Conservation (phyloP, 2,888 invertebrate genomes). For the Conomelus anceps region DNA sequence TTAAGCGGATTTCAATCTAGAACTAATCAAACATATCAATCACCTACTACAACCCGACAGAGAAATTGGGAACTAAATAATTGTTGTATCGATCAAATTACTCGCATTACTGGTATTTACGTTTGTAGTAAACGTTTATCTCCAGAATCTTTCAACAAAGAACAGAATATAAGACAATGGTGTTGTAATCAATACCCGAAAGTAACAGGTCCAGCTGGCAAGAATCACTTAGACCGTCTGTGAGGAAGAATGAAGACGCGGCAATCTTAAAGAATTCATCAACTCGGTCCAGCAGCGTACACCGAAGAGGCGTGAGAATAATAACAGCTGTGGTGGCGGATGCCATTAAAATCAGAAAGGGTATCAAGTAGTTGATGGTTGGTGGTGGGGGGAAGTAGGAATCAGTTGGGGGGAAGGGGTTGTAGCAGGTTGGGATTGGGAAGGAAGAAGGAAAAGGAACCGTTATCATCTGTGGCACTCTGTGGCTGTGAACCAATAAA, state of each 20-base stretch:
- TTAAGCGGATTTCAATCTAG: too few species aligned
- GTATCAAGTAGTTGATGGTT: background rate
- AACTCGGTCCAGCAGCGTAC: background rate
- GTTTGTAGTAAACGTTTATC: too few species aligned
- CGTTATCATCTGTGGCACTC: background rate
- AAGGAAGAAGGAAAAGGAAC: background rate
- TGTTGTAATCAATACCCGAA: background rate
- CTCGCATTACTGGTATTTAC: too few species aligned
- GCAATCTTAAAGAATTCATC: background rate
- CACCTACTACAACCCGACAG: too few species aligned
- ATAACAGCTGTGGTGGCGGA: background rate
- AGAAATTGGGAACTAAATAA: too few species aligned
- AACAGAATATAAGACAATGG: background rate
- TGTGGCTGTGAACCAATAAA: background rate
- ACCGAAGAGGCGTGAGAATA: background rate
- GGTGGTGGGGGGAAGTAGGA: background rate
- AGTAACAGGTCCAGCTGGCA: background rate
- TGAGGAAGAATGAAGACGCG: background rate
- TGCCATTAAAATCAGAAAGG: background rate
- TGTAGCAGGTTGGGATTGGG: background rate
- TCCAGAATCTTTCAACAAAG: background rate
- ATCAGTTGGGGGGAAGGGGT: background rate
- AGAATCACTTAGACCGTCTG: background rate
- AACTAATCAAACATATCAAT: too few species aligned
- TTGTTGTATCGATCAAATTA: too few species aligned